phyloP scores from a whole-genome alignment of 2,888 invertebrate genomes.

The Melanotus villosus region DNA sequence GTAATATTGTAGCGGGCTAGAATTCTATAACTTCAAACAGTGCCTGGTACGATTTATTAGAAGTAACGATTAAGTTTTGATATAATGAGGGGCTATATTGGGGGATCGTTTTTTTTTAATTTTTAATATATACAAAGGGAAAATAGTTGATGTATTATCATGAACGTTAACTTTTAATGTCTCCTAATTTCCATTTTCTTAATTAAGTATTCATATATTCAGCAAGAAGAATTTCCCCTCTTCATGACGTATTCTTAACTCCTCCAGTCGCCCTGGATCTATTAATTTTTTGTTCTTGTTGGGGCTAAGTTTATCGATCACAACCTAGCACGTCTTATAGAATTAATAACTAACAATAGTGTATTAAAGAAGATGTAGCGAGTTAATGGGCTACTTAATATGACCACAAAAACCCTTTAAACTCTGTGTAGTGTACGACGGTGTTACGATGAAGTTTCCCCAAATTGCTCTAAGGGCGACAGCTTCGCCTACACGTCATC shows the following conservation, averaged over 20 bases:
- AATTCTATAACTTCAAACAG: neutral
- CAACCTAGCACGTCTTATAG: neutral
- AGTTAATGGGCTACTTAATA: constrained; percentile 2
- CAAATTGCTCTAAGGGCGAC: constrained; percentile 11
- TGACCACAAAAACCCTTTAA: constrained; percentile 10
- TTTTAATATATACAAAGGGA: too few relatives aligned
- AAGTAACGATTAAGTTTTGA: neutral
- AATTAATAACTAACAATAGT: neutral
- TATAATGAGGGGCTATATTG: too few relatives aligned
- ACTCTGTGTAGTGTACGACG: constrained; percentile 12
- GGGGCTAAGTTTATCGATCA: constrained; percentile 8
- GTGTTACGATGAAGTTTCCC: constrained; percentile 31
- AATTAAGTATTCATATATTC: neutral
- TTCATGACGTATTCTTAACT: neutral
- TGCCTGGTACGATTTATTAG: neutral
- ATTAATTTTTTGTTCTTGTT: neutral
- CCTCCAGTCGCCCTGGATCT: neutral
- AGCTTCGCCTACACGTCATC: constrained; percentile 30
- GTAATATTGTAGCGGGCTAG: too few relatives aligned
- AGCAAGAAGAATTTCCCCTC: neutral
- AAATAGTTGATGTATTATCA: too few relatives aligned
- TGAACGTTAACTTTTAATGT: too few relatives aligned
- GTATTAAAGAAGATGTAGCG: constrained; percentile 2
- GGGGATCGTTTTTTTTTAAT: too few relatives aligned
- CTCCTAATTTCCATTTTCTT: neutral